Conservation (phyloP, 2,888 invertebrate species). For the Torymus auratus region DNA sequence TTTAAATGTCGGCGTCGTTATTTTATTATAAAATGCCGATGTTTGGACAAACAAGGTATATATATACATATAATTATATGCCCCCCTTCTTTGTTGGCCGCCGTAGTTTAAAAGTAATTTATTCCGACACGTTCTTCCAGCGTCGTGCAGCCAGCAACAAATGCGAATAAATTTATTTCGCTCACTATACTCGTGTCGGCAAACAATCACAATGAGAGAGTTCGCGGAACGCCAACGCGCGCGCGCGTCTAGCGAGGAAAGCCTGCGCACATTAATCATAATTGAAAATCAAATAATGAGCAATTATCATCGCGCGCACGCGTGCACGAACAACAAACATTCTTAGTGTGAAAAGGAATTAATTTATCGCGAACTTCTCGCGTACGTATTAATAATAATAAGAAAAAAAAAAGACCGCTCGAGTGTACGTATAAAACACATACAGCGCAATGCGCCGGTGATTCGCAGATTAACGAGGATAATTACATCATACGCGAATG, state of each 20-base stretch:
- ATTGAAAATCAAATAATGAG: constrained; percentile 36
- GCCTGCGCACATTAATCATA: constrained; percentile 31
- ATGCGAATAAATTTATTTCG: constrained; percentile 2
- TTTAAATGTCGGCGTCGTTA: no score
- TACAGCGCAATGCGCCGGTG: neutral
- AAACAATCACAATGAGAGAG: neutral
- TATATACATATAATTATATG: no score
- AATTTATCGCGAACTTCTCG: constrained; percentile 1
- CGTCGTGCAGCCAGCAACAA: neutral
- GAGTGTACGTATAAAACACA: no score
- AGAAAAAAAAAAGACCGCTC: neutral
- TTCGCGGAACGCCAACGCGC: neutral
- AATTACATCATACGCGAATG: constrained; percentile 38
- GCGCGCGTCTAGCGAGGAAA: neutral
- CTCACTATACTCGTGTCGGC: neutral
- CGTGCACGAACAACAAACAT: neutral
- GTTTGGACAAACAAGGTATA: no score
- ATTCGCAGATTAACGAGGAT: constrained; percentile 23
- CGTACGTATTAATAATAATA: neutral
- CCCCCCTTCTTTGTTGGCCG: no score
- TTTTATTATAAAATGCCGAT: no score
- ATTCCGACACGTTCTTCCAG: no score
- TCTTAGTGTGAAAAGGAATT: constrained; percentile 18
- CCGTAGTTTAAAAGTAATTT: no score
- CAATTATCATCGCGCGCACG: constrained; percentile 1